Percentiles rank a stretch among this genome's conserved stretches.
phyloP scores from a whole-genome alignment of 2,888 invertebrate species.

The Drosophila cyrtoloma region DNA sequence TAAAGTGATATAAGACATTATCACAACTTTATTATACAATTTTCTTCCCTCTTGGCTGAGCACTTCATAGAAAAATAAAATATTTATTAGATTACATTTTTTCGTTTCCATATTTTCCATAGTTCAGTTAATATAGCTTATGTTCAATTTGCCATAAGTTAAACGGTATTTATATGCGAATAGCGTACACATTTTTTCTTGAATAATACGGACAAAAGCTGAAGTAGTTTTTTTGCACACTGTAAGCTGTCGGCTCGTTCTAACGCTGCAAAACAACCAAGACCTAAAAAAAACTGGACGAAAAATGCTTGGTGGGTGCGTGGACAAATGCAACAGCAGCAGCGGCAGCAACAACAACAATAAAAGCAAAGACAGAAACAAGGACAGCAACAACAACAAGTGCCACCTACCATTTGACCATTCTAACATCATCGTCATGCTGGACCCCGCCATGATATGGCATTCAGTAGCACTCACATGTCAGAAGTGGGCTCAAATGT shows the following conservation, averaged over 20 bases:
- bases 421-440: constrained; percentile 48
- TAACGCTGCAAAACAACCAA: constrained; percentile 13
- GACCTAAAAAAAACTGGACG: constrained; percentile 32
- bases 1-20: neutral
- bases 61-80: neutral
- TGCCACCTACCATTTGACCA: constrained; percentile 42
- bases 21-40: neutral
- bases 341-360: constrained; percentile 14
- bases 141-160: neutral
- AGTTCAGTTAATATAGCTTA: neutral
- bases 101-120: neutral
- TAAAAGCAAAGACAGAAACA: constrained; percentile 12
- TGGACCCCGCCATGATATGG: constrained; percentile 66
- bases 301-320: constrained; percentile 68
- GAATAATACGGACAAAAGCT: neutral
- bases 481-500: constrained; percentile 46
- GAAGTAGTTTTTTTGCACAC: constrained; percentile 3
- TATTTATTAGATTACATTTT: neutral
- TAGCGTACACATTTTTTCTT: neutral
- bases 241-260: constrained; percentile 30
- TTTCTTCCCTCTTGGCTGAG: neutral
- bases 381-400: constrained; percentile 26
- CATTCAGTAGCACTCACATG: constrained; percentile 71
- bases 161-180: neutral
- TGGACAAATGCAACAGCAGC: constrained; percentile 57